Evolutionary conservation across 2,888 invertebrate species (phyloP).

Genomic region (Leucophenga maculata): DNA sequence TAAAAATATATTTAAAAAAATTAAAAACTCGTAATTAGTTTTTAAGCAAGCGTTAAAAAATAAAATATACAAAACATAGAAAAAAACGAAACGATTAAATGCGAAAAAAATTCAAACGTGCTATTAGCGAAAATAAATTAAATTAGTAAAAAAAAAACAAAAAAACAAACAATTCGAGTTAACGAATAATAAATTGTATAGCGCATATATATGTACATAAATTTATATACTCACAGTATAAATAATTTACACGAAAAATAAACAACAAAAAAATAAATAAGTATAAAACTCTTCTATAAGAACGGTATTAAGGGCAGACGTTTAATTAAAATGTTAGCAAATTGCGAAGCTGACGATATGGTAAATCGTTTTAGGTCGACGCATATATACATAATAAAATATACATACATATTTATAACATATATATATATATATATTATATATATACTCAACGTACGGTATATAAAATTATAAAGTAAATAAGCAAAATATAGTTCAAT

Average conservation of each 20-base stretch:
- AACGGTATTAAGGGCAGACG: no score
- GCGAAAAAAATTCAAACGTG: conserved; percentile 54
- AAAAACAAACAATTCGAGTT: conserved; percentile 18
- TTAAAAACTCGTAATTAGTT: conserved; percentile 23
- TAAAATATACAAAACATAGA: conserved; percentile 34
- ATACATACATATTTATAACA: conserved; percentile 5
- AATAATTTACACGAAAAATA: not conserved
- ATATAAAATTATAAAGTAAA: conserved; percentile 9
- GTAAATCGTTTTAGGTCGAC: not conserved
- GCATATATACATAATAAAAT: conserved; percentile 19
- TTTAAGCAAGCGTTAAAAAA: conserved; percentile 32
- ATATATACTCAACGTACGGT: not conserved
- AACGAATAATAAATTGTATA: conserved; percentile 27
- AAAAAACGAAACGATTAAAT: conserved; percentile 42
- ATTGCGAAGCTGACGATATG: conserved; percentile 4
- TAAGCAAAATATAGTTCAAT: conserved; percentile 10
- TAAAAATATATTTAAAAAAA: conserved; percentile 23
- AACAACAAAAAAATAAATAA: not conserved
- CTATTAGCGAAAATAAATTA: conserved; percentile 57
- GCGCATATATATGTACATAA: conserved; percentile 11
- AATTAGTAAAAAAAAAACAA: not conserved
- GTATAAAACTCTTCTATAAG: not conserved
- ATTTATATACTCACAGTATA: not conserved
- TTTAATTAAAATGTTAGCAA: conserved; percentile 2
- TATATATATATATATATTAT: not conserved